Conservation (phyloP, 30 jellyfish, hydroid and myxozoan species). For the Aurelia coerulea region DNA sequence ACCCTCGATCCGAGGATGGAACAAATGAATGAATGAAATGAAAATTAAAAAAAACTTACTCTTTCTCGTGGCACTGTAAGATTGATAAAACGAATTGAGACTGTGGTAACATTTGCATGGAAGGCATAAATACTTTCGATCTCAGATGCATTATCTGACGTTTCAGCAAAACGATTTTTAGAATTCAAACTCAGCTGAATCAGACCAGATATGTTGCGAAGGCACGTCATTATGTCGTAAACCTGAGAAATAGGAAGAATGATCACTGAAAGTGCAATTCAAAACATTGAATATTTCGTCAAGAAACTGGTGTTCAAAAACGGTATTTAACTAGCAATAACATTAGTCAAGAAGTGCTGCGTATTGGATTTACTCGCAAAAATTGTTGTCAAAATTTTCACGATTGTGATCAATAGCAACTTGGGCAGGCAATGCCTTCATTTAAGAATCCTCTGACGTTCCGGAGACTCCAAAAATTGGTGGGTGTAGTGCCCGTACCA, state of each 20-base stretch:
- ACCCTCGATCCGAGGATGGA: too few relatives aligned
- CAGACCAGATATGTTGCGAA: slow-evolving; percentile 47
- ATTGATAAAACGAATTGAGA: slow-evolving; percentile 53
- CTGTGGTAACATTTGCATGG: slow-evolving; percentile 28
- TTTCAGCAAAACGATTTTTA: slow-evolving; percentile 6
- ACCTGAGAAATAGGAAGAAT: slow-evolving; percentile 14
- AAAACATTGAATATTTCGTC: neutral
- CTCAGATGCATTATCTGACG: slow-evolving; percentile 18
- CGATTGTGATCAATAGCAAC: too few relatives aligned
- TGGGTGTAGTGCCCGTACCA: too few relatives aligned
- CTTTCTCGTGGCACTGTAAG: slow-evolving; percentile 55
- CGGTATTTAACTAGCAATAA: too few relatives aligned
- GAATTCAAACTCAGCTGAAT: slow-evolving; percentile 29
- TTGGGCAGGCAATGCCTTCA: too few relatives aligned
- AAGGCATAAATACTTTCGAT: slow-evolving; percentile 15
- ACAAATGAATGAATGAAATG: too few relatives aligned
- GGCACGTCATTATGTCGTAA: slow-evolving; percentile 67
- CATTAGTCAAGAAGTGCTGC: too few relatives aligned
- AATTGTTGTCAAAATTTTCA: too few relatives aligned
- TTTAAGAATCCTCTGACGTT: too few relatives aligned
- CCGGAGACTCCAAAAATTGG: too few relatives aligned
- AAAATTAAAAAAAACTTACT: slow-evolving; percentile 21
- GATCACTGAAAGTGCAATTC: neutral
- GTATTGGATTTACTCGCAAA: too few relatives aligned
- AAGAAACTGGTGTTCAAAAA: neutral